These are phyloP conservation scores for Meleagris gallopavo DNA, from an alignment of 2,113 vertebrate genomes.

Conservation along the genomic window DNA sequence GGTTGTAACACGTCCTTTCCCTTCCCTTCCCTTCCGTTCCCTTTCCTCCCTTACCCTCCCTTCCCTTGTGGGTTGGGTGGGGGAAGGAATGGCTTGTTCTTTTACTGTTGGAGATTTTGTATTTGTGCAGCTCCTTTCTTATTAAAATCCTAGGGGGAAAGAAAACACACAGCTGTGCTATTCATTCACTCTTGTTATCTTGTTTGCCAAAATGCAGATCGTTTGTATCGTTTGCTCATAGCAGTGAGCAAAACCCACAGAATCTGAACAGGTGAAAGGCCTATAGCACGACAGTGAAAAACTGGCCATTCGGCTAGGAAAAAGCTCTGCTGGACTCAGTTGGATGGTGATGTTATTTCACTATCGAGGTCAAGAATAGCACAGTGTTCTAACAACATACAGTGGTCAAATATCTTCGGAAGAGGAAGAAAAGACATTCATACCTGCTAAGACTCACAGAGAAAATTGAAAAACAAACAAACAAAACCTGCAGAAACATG, in stretches of 20 bases:
- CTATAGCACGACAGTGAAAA: background rate
- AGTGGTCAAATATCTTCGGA: background rate
- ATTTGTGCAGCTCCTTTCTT: background rate
- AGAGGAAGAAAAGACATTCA: background rate
- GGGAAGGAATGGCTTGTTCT: background rate
- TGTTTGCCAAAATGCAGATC: background rate
- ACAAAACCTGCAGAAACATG: background rate
- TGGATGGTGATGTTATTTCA: background rate
- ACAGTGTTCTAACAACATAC: background rate
- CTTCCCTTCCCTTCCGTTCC: too few species aligned
- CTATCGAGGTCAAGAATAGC: background rate
- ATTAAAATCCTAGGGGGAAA: background rate
- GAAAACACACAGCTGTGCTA: background rate
- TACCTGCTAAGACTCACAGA: background rate
- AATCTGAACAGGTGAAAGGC: background rate
- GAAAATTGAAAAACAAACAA: background rate
- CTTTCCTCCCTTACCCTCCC: too few species aligned
- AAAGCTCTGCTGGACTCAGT: background rate
- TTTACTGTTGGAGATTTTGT: slow-evolving; percentile 21
- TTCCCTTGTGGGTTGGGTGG: background rate
- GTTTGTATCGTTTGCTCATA: rapidly evolving
- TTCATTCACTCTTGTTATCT: background rate
- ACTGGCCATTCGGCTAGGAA: background rate
- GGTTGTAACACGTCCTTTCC: too few species aligned
- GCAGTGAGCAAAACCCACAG: background rate